Evolutionary conservation across 2,888 invertebrate genomes (phyloP), one percentile per base, ranked within the genome.

Genomic region (Tiphia femorata): DNA sequence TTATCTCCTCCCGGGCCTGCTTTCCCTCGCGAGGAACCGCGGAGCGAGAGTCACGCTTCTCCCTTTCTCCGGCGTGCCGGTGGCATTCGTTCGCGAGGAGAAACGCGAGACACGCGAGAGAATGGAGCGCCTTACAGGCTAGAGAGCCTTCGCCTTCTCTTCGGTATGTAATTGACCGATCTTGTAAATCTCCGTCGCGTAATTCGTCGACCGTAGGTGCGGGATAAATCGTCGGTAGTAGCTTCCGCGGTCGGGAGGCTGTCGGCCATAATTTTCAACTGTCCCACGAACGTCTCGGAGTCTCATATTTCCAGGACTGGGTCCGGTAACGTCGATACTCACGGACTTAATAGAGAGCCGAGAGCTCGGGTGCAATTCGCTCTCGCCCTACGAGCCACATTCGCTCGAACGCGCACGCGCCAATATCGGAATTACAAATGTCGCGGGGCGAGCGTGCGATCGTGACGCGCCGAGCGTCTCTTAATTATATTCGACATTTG

Each of bases 181-280:
- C 7, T 19, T 40, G 42, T 37, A 23, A 19, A 50, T 46, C 33
- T 6, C 33, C 7, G 16, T 7, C 20, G 33, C 23, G 23, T 3
- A 48, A 23, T 51, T 51, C 30, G 19, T 44, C 58, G 54, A n/a
- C 33, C 33, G 33, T n/a, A n/a, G n/a, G 44, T 63, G 50, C 35
- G 38, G 49, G 56, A 58, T 54, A 58, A 47, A 51, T 30, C 47
- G 38, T 49, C 25, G 17, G 25, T 14, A 10, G 30, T n/a, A 1
- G 16, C 7, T 25, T 21, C 30, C 19, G 16, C n/a, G 25, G 25
- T 14, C 27, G 20, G 19, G 43, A 35, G 53, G 12, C 33, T 14
- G 29, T 46, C 44, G 10, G 27, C 58, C 44, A 43, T 56, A 56
- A 64, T 57, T 64, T 57, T 20, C 49, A 33, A 37, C 38, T 42